Conservation (phyloP, 2,797 vertebrate species). For the Microcaecilia unicolor region DNA sequence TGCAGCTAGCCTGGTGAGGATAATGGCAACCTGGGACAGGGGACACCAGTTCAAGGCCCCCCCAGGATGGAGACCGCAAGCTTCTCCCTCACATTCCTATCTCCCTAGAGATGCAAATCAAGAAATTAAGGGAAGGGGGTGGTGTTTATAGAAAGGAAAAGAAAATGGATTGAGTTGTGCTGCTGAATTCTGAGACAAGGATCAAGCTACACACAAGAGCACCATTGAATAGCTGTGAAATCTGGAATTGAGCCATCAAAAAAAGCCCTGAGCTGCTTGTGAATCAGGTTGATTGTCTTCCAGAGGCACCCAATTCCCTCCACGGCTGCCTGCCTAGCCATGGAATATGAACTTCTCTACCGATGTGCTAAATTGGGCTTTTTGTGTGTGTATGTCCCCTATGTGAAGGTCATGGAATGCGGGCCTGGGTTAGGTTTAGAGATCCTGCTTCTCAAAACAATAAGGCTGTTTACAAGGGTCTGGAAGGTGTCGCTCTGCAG, state of each 20-base stretch:
- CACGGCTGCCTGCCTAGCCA: constrained; percentile 31
- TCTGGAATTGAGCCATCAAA: constrained; percentile 54
- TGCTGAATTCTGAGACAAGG: constrained; percentile 53
- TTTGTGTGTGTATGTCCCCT: constrained; percentile 4
- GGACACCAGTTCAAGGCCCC: constrained; percentile 48
- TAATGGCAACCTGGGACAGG: constrained; percentile 48
- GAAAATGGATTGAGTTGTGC: constrained; percentile 57
- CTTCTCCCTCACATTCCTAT: constrained; percentile 48
- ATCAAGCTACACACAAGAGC: constrained; percentile 52
- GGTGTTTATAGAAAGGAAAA: constrained; percentile 40
- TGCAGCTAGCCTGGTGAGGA: constrained; percentile 19
- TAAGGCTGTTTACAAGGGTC: too few relatives aligned
- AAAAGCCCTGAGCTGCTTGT: constrained; percentile 46
- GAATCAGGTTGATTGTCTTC: constrained; percentile 45
- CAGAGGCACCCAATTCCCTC: constrained; percentile 38
- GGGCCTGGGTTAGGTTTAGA: too few relatives aligned
- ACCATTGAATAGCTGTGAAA: constrained; percentile 55
- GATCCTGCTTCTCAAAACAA: constrained; percentile 12
- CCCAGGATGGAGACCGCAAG: constrained; percentile 46
- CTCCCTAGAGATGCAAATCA: constrained; percentile 58
- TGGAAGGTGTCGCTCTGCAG: too few relatives aligned
- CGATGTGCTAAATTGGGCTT: constrained; percentile 13
- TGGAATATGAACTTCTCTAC: constrained; percentile 39
- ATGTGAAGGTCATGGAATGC: not conserved
- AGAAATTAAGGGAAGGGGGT: constrained; percentile 41